Evolutionary conservation across 2,888 invertebrate genomes (phyloP).

Genomic region (Stenchaetothrips biformis): DNA sequence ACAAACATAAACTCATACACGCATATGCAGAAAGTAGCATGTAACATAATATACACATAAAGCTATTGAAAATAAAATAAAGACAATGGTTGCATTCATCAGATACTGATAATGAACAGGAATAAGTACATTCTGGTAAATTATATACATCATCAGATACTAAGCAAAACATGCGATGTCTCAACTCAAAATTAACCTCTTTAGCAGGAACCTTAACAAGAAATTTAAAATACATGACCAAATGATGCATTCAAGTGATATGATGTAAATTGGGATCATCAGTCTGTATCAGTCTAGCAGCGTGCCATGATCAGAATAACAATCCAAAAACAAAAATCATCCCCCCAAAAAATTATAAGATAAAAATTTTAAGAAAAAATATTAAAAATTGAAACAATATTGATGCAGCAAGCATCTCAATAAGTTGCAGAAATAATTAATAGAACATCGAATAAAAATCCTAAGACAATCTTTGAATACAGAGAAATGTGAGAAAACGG

Average conservation of each 20-base stretch:
- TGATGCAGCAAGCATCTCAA: not conserved
- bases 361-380: not conserved
- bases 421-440: not conserved
- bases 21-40: conserved; percentile 19
- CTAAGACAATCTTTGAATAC: not conserved
- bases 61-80: conserved; percentile 19
- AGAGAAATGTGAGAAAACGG: conserved; percentile 7
- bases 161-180: not conserved
- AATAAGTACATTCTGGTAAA: conserved; percentile 25
- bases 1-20: conserved; percentile 18
- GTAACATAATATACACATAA: conserved; percentile 24
- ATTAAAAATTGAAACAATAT: not conserved
- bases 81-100: not conserved
- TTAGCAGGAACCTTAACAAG: not conserved
- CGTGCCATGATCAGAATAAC: not conserved
- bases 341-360: not conserved
- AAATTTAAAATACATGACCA: conserved; percentile 8
- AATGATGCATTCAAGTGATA: conserved; percentile 23
- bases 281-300: conserved; percentile 23
- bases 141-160: conserved; percentile 16
- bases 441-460: not conserved
- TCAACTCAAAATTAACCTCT: not conserved
- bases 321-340: not conserved
- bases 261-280: conserved; percentile 19
- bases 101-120: not conserved